Base-by-base conservation (phyloP, 2,797 vertebrate genomes). In the Sebastes oblongus region DNA sequence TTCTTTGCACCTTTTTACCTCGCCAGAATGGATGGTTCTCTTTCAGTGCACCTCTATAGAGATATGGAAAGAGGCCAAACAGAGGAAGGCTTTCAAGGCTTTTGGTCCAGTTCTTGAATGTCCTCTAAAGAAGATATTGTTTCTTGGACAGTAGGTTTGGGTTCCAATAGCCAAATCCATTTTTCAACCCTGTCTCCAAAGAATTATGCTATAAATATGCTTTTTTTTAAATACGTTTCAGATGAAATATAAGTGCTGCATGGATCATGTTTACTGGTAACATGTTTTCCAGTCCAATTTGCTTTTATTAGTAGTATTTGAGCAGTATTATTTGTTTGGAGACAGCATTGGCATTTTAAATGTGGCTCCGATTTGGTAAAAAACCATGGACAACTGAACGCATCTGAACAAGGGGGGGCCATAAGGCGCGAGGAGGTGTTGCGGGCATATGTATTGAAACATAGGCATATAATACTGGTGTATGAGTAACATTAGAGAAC, bases 1-100 rank as follows among this genome's bases (percentile, higher is more conserved):
- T 80, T 86, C 84, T 86, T 62, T 86, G 78, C 72, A 84, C 78
- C 70, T 91, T 83, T 67, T 77, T 84, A 32, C 66, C 46, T 68
- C 2, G 4, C 58, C 29, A 27, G 83, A 86, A 89, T 86, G 78
- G 77, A 87, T 77, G 60, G 72, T 79, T 77, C 77, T 80, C 69
- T 82, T 79, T 70, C 75, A 60, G 66, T 58, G 24, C 78, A 78
- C 70, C 55, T 83, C 34, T 9, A 81, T 67, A n/a, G 11, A 71
- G 67, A 61, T 60, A 72, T 84, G 71, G 81, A 78, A 84, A 78
- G 36, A 87, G 67, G 71, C 67, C 62, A 60, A 64, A 77, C 67
- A 69, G 72, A 18, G 9, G 1, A 60, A 72, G 66, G 50, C 68
- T 79, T 79, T 81, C 27, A 55, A 36, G 50, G 66, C 30, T 71